A percentile compares a stretch with the other conserved stretches of the same genome.
These are phyloP conservation scores for Pachyramphus minor DNA, from an alignment of 2,113 vertebrate genomes.

Conservation along the genomic window DNA sequence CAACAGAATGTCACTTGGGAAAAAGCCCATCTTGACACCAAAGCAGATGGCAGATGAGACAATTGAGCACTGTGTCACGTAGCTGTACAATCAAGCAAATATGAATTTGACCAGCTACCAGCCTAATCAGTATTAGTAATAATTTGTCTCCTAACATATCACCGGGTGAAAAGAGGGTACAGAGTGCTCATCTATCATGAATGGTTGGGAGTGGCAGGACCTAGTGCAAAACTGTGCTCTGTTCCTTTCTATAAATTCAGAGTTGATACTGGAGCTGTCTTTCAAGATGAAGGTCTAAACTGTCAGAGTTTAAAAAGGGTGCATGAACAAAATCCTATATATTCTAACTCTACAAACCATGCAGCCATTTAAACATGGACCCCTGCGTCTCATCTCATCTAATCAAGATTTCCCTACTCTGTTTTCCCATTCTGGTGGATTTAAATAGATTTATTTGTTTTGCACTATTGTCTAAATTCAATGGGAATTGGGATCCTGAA, in stretches of 20 bases:
- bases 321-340: background rate
- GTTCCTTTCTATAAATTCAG: background rate
- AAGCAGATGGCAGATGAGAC: slow-evolving; percentile 55
- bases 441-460: background rate
- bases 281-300: background rate
- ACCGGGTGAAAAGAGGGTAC: background rate
- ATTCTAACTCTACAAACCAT: background rate
- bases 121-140: background rate
- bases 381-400: background rate
- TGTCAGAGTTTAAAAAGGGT: background rate
- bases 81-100: background rate
- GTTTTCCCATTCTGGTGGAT: background rate
- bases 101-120: background rate
- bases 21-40: slow-evolving; percentile 41
- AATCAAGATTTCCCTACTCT: background rate
- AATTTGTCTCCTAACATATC: background rate
- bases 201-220: background rate
- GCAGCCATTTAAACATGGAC: background rate
- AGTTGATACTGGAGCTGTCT: background rate
- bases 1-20: slow-evolving; percentile 50
- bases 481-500: background rate
- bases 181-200: background rate
- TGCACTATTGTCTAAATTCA: background rate
- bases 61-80: slow-evolving; percentile 12
- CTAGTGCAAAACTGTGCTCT: background rate